Conservation (phyloP, 2,113 vertebrate genomes). For the Lycaon pictus region DNA sequence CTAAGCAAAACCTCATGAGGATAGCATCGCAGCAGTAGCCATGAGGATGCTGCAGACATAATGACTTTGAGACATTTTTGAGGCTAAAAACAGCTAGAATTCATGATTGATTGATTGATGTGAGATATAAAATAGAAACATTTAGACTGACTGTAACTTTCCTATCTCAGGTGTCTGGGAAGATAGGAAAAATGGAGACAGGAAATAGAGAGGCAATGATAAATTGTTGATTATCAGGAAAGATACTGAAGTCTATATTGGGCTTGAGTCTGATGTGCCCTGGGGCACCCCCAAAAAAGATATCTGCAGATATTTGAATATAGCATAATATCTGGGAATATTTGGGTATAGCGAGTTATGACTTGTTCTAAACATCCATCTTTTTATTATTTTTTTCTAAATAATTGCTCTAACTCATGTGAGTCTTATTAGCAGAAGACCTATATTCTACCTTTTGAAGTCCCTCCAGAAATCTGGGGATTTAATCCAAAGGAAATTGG, state of each 20-base stretch:
- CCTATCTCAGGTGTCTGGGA: neutral
- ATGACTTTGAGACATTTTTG: neutral
- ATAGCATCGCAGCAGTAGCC: neutral
- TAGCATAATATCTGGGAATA: neutral
- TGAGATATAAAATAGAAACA: conserved; percentile 12
- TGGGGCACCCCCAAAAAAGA: neutral
- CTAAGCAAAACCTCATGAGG: neutral
- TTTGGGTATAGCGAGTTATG: neutral
- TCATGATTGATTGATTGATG: neutral
- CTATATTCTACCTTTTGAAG: neutral
- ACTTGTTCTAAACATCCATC: conserved; percentile 26
- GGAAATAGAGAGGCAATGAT: neutral
- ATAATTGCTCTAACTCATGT: neutral
- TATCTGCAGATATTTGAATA: neutral
- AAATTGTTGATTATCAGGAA: neutral
- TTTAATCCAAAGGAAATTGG: neutral
- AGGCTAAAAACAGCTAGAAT: conserved; percentile 7
- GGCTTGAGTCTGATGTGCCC: neutral
- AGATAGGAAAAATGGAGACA: neutral
- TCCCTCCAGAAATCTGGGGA: neutral
- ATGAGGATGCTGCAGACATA: neutral
- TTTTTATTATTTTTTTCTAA: conserved; percentile 1
- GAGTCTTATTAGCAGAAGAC: neutral
- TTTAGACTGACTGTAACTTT: neutral
- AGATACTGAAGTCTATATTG: neutral